Evolutionary conservation across 53 echinoderm and acorn worm species (phyloP).

Genomic region (Zoroaster sp.): DNA sequence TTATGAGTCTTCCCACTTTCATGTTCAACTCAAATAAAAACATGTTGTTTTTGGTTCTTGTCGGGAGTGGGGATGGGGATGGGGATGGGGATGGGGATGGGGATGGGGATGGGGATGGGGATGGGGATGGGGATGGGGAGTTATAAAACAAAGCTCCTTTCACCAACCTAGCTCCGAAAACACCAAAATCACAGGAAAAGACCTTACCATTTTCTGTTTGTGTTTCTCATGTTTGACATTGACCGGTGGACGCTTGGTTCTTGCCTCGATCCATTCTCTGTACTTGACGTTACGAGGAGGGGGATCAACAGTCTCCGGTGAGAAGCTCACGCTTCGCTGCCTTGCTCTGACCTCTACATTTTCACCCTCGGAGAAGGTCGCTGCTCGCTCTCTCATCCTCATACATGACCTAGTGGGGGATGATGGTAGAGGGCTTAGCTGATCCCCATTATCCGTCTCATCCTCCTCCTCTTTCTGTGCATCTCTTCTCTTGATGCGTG

Average conservation of each 20-base stretch:
- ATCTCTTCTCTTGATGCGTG: constrained; percentile 2
- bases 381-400: constrained; percentile 38
- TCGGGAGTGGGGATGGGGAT: background rate
- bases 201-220: constrained; percentile 88
- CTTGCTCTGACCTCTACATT: background rate
- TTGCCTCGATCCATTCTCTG: constrained; percentile 80
- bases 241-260: constrained; percentile 50
- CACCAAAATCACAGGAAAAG: background rate
- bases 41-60: background rate
- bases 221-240: constrained; percentile 91
- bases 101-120: background rate
- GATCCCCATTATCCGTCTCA: constrained; percentile 3
- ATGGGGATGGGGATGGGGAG: background rate
- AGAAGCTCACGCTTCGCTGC: constrained; percentile 74
- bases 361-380: constrained; percentile 58
- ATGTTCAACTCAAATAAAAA: no score
- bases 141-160: background rate
- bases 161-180: background rate
- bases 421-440: constrained; percentile 7
- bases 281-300: constrained; percentile 72
- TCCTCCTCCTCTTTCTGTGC: background rate
- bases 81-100: background rate
- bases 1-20: no score
- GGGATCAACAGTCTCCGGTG: constrained; percentile 89
- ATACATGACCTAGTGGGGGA: constrained; percentile 12